phyloP scores from a whole-genome alignment of 2,113 vertebrate species.

The Neodon shergylaensis region DNA sequence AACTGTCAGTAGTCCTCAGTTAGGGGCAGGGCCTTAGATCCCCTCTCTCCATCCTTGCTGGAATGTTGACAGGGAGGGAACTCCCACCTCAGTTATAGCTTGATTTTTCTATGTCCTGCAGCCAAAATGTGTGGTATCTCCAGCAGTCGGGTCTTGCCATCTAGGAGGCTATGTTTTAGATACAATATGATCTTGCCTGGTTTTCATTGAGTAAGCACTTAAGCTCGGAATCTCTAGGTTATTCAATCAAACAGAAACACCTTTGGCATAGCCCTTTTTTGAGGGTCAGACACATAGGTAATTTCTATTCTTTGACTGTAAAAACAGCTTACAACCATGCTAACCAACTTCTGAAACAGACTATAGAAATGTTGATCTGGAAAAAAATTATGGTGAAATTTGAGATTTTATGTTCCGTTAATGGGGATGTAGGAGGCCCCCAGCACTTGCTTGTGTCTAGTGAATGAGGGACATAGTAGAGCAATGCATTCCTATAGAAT shows the following conservation, averaged over 20 bases:
- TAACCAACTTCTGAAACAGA: conserved; percentile 13
- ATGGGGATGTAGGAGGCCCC: background rate
- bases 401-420: background rate
- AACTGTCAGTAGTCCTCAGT: background rate
- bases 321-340: background rate
- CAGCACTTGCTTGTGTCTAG: background rate
- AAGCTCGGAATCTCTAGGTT: background rate
- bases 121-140: background rate
- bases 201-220: conserved; percentile 39
- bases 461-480: background rate
- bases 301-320: conserved; percentile 18
- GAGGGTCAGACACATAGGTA: background rate
- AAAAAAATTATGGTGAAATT: background rate
- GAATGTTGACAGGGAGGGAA: background rate
- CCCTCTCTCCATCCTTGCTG: background rate
- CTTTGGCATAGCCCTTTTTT: conserved; percentile 23
- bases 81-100: background rate
- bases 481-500: background rate
- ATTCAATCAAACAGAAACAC: conserved; percentile 5
- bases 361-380: background rate
- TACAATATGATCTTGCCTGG: background rate
- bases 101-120: background rate
- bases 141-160: background rate
- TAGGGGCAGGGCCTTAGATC: background rate
- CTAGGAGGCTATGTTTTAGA: conserved; percentile 4